phyloP scores from a whole-genome alignment of 2,113 vertebrate species.

The Galbula dea region DNA sequence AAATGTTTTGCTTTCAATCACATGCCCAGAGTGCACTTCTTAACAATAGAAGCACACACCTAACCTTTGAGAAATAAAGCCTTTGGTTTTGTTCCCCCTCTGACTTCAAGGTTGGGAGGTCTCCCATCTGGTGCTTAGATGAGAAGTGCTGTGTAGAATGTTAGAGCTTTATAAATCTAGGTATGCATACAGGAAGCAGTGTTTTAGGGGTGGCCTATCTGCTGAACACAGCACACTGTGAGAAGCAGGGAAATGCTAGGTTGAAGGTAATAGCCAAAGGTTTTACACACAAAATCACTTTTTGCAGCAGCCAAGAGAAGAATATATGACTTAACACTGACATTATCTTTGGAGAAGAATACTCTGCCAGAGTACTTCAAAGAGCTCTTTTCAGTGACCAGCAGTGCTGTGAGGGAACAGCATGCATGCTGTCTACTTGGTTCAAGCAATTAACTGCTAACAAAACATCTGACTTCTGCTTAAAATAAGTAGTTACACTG shows the following conservation, averaged over 20 bases:
- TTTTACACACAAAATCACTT: neutral
- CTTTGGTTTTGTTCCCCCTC: neutral
- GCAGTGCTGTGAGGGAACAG: slow-evolving; percentile 10
- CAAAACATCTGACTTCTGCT: slow-evolving; percentile 21
- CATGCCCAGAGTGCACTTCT: neutral
- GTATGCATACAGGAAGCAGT: neutral
- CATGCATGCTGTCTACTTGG: neutral
- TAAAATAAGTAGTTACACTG: neutral
- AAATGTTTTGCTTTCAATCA: neutral
- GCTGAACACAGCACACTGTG: neutral
- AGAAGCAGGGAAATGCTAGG: neutral
- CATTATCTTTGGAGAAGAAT: neutral
- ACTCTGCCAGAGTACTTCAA: neutral
- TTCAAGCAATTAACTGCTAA: slow-evolving; percentile 26
- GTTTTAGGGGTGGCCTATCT: neutral
- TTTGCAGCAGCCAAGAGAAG: neutral
- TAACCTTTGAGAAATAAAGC: neutral
- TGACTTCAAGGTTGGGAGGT: neutral
- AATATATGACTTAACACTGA: neutral
- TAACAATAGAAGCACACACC: neutral
- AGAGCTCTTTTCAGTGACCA: neutral
- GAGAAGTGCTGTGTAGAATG: neutral
- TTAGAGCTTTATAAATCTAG: neutral
- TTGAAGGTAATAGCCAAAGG: neutral
- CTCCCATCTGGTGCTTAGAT: neutral